A percentile compares a stretch with the other conserved stretches of the same genome.
These are phyloP conservation scores for Papilio dardanus DNA, from an alignment of 1,140 invertebrate species.

Conservation along the genomic window DNA sequence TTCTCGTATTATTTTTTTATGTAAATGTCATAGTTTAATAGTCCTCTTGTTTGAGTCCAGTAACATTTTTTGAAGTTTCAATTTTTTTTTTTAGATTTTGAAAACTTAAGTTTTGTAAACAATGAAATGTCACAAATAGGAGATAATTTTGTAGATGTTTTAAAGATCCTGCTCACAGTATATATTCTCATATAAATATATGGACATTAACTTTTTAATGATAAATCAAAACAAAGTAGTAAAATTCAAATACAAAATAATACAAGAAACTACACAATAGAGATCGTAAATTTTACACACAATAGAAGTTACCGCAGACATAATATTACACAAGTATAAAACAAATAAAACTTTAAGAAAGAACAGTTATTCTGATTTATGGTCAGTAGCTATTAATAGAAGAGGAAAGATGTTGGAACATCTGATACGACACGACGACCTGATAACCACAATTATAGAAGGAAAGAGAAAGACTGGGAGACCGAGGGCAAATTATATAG, in stretches of 20 bases:
- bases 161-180: background rate
- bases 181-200: background rate
- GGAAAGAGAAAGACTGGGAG: too few species aligned
- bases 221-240: background rate
- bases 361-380: slow-evolving; percentile 6
- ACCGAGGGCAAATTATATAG: too few species aligned
- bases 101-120: background rate
- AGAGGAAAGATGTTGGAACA: too few species aligned
- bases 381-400: background rate
- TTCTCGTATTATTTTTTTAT: too few species aligned
- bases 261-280: background rate
- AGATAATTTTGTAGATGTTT: background rate
- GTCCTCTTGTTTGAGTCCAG: too few species aligned
- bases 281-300: background rate
- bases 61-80: too few species aligned
- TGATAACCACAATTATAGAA: too few species aligned
- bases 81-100: too few species aligned
- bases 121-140: too few species aligned
- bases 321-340: background rate
- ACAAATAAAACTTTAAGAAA: background rate
- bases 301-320: background rate
- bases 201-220: background rate
- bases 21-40: too few species aligned
- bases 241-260: slow-evolving; percentile 2
- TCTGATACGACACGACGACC: too few species aligned